A percentile compares a stretch with the other conserved stretches of the same genome.
Conservation (phyloP, 2,888 invertebrate species). For the Tetranychus piercei region DNA sequence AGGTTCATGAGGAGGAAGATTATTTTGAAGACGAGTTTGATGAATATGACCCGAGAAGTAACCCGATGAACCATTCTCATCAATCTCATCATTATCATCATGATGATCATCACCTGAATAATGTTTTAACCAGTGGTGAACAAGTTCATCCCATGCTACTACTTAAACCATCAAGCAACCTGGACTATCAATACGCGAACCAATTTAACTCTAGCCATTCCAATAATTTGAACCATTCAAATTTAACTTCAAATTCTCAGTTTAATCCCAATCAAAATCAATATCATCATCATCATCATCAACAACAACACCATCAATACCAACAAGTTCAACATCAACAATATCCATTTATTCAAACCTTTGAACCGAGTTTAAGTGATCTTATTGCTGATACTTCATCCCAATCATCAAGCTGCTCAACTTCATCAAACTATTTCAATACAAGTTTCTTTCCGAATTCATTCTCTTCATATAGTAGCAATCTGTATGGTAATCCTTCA, state of each 20-base stretch:
- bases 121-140: neutral
- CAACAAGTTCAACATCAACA: neutral
- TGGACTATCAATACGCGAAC: neutral
- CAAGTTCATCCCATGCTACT: neutral
- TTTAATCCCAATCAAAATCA: neutral
- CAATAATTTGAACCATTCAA: neutral
- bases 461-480: neutral
- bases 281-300: neutral
- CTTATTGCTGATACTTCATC: neutral
- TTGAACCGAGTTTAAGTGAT: neutral
- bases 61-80: neutral
- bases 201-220: neutral
- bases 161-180: neutral
- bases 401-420: neutral
- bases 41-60: neutral
- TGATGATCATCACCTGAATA: neutral
- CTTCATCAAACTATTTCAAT: neutral
- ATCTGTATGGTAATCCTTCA: neutral
- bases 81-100: neutral
- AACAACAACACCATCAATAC: neutral
- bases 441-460: neutral
- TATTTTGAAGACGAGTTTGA: neutral
- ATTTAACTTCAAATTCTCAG: neutral
- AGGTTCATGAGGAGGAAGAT: neutral
- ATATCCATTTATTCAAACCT: neutral